Evolutionary conservation across 2,113 vertebrate genomes (phyloP).

Genomic region (Cepphus grylle): DNA sequence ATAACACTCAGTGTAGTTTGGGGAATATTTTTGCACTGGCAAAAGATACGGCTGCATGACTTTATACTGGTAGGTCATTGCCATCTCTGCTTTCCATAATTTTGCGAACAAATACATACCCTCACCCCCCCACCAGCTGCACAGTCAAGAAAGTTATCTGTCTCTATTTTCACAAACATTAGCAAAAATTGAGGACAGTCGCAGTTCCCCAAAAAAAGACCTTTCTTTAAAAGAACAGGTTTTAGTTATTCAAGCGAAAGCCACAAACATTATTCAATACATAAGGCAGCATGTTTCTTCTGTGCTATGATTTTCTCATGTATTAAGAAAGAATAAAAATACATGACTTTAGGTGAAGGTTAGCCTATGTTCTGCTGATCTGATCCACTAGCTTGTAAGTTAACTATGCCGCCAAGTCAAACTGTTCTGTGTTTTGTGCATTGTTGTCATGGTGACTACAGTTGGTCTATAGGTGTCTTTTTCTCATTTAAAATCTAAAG

Average conservation of each 20-base stretch:
- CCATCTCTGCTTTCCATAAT: neutral
- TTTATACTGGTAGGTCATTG: neutral
- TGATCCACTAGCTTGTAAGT: neutral
- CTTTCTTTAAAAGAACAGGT: neutral
- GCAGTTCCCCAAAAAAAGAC: neutral
- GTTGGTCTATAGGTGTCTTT: conserved; percentile 8
- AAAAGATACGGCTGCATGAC: neutral
- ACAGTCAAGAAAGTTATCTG: neutral
- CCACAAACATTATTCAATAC: neutral
- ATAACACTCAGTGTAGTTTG: conserved; percentile 31
- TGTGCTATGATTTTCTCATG: neutral
- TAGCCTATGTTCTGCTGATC: neutral
- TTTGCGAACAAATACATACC: neutral
- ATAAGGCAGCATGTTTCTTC: neutral
- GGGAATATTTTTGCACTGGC: conserved; percentile 32
- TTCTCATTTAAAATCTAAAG: conserved; percentile 19
- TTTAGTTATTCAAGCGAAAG: neutral
- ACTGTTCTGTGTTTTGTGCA: neutral
- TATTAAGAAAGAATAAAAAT: neutral
- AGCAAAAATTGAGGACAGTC: neutral
- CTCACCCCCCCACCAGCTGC: fast-evolving
- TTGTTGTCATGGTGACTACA: conserved; percentile 7
- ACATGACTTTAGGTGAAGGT: neutral
- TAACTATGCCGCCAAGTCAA: neutral
- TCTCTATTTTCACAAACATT: neutral